Percentiles rank a stretch among this genome's conserved stretches.
These are phyloP conservation scores for Pedicia rivosa DNA, from an alignment of 2,888 invertebrate species.

Conservation along the genomic window DNA sequence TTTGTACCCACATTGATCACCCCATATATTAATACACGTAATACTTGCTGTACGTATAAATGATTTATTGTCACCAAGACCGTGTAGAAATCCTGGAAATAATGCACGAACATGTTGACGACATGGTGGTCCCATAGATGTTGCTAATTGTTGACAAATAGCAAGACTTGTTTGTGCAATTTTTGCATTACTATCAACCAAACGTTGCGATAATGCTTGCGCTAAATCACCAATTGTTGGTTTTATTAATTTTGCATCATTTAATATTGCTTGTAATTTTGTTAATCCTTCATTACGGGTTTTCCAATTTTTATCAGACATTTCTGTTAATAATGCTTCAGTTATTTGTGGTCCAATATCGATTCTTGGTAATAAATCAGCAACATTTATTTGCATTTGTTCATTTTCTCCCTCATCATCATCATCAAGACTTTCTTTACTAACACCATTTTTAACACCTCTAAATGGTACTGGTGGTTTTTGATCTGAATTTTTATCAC, in stretches of 20 bases:
- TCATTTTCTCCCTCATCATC: conserved; percentile 29
- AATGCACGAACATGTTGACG: conserved; percentile 64
- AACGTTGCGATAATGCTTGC: conserved; percentile 55
- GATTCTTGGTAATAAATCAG: conserved; percentile 58
- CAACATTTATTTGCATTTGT: conserved; percentile 34
- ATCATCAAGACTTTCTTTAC: conserved; percentile 11
- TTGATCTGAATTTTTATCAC: conserved; percentile 64
- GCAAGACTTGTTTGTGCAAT: conserved; percentile 70
- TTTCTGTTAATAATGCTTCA: conserved; percentile 59
- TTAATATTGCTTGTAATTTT: conserved; percentile 27
- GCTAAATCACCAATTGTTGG: conserved; percentile 72
- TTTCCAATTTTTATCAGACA: conserved; percentile 90
- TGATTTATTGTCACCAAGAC: conserved; percentile 54
- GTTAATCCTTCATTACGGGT: conserved; percentile 35
- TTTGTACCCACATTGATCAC: conserved; percentile 62
- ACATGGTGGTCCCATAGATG: conserved; percentile 67
- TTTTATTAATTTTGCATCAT: conserved; percentile 65
- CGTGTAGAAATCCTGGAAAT: conserved; percentile 77
- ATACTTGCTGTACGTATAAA: conserved; percentile 68
- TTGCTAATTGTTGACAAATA: conserved; percentile 67
- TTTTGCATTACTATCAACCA: conserved; percentile 85
- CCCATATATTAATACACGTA: conserved; percentile 73
- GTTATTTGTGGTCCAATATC: conserved; percentile 76
- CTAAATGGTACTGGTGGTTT: conserved; percentile 60
- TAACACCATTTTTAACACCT: conserved; percentile 30